phyloP scores from a whole-genome alignment of 2,888 invertebrate species.

The Peribatodes rhomboidaria region DNA sequence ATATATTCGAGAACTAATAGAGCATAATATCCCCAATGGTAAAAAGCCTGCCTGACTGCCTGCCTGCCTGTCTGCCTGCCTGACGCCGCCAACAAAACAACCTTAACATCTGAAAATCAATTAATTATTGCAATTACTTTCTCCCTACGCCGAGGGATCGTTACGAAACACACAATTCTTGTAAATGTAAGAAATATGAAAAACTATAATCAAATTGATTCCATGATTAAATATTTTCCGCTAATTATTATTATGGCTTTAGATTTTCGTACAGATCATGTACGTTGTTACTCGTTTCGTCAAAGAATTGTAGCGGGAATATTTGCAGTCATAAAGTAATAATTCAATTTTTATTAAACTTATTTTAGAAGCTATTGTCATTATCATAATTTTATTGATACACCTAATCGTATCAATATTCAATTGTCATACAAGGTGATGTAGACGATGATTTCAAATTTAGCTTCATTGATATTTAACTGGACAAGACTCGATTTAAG shows the following conservation, averaged over 20 bases:
- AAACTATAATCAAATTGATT: background rate
- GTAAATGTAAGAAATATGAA: background rate
- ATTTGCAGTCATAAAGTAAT: background rate
- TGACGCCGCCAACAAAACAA: slow-evolving; percentile 66
- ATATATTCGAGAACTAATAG: slow-evolving; percentile 54
- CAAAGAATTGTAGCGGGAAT: background rate
- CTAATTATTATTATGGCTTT: background rate
- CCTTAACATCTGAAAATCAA: slow-evolving; percentile 72
- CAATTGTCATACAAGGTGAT: background rate
- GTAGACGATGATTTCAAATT: slow-evolving; percentile 16
- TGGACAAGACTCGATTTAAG: slow-evolving; percentile 3
- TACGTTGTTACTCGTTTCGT: no score
- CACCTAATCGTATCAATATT: background rate
- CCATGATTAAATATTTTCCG: background rate
- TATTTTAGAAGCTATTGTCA: slow-evolving; percentile 6
- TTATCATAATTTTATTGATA: background rate
- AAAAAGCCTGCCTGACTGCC: slow-evolving; percentile 39
- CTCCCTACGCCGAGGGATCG: slow-evolving; percentile 41
- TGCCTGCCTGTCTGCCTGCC: slow-evolving; percentile 54
- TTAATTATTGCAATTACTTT: slow-evolving; percentile 65
- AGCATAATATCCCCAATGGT: slow-evolving; percentile 55
- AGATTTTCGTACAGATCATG: no score
- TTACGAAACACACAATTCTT: background rate
- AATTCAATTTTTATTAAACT: background rate
- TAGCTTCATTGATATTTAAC: slow-evolving; percentile 14